Evolutionary conservation across 2,113 vertebrate species (phyloP), one percentile per base, ranked within the genome.

Genomic region (Delphinapterus leucas): DNA sequence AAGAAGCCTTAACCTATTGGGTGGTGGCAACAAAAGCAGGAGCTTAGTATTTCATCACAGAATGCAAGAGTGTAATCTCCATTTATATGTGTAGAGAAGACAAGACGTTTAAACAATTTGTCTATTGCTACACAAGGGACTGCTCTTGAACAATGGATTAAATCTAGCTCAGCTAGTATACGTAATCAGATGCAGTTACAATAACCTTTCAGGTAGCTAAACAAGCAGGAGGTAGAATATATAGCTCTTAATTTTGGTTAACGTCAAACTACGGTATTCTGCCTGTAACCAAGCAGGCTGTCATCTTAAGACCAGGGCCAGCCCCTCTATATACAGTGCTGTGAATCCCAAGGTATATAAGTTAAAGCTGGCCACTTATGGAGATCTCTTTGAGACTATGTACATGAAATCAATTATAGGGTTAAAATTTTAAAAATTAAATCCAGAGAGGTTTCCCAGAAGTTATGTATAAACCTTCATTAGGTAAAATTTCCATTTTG

Each of bases 401-500:
- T 95, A 67, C 60, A 36, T 91, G 91, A 97, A 89, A 92, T 93
- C 65, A 97, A 41, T 44, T 95, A 97, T 90, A 92, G 67, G 26
- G 93, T 98, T 97, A 63, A 80, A 92, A 96, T 95, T 67, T 11
- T 1, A 77, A 90, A 92, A 97, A 74, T 95, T 92, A 96, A 96
- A 96, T 36, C 8, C n/a, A 20, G 74, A 63, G 61, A 91, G 60
- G 9, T 97, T 98, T 98, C 8, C 85, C 97, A 67, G 85, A 97
- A 94, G 25, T 94, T 96, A 89, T 83, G 41, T 77, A 25, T 84
- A 77, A 95, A 95, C 63, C 60, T 73, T 97, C 90, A 92, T 97
- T 25, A 93, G 95, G 67, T 81, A 15, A 67, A 87, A 90, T 97
- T 98, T 97, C 97, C 97, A 95, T 94, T 97, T 96, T 95, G 93